Percentiles rank a stretch among this genome's conserved stretches.
These are phyloP conservation scores for Drosophila antonietae DNA, from an alignment of 2,888 invertebrate species.

Conservation along the genomic window DNA sequence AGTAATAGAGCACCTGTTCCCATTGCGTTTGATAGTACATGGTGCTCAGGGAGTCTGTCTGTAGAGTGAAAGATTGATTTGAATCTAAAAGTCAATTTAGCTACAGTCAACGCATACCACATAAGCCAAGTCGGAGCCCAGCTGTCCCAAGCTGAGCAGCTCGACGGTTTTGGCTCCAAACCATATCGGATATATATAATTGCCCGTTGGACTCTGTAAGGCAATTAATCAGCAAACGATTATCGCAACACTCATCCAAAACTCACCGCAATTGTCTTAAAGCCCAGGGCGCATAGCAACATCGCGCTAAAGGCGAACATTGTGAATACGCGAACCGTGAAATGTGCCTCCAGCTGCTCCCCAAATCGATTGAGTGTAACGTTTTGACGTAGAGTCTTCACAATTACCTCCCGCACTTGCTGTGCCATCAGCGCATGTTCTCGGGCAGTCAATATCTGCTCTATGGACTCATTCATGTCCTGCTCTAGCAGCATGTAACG, in stretches of 20 bases:
- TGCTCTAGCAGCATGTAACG: slow-evolving; percentile 69
- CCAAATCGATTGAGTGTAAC: slow-evolving; percentile 68
- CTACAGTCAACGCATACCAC: slow-evolving; percentile 48
- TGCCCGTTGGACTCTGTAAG: slow-evolving; percentile 69
- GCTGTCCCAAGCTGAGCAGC: slow-evolving; percentile 62
- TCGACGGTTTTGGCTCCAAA: slow-evolving; percentile 70
- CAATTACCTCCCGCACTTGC: slow-evolving; percentile 57
- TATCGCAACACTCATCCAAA: background rate
- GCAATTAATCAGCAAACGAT: background rate
- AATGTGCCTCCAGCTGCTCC: slow-evolving; percentile 63
- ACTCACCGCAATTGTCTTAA: slow-evolving; percentile 73
- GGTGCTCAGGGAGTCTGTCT: slow-evolving; percentile 72
- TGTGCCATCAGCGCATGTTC: slow-evolving; percentile 42
- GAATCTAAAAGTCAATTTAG: background rate
- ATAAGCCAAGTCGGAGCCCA: slow-evolving; percentile 68
- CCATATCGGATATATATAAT: slow-evolving; percentile 67
- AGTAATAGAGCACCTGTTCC: slow-evolving; percentile 71
- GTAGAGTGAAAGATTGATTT: background rate
- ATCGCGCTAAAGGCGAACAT: slow-evolving; percentile 73
- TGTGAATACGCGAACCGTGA: slow-evolving; percentile 73
- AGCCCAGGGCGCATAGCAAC: slow-evolving; percentile 72
- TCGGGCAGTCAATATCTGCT: slow-evolving; percentile 41
- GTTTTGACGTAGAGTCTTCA: slow-evolving; percentile 52
- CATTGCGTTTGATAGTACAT: slow-evolving; percentile 76
- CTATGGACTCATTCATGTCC: slow-evolving; percentile 49